Conservation (phyloP, 2,113 vertebrate genomes). For the Bungarus multicinctus region DNA sequence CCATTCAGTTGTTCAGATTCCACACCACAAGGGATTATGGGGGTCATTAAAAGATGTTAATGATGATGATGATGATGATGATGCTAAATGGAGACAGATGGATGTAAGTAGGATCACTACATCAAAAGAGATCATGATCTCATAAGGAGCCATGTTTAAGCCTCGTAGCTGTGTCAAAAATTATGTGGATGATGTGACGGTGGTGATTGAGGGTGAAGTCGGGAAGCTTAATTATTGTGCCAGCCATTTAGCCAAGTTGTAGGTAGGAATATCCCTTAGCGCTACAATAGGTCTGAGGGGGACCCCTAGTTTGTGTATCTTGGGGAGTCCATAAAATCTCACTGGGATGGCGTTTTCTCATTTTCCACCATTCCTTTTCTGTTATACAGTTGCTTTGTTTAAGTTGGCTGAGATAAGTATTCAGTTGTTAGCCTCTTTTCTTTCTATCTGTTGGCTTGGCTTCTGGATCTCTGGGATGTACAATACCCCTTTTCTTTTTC, state of each 20-base stretch:
- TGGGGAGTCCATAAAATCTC: background rate
- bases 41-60: too few relatives aligned
- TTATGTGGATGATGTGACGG: background rate
- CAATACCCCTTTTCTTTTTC: background rate
- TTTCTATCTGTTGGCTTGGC: accelerated
- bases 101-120: background rate
- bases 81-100: background rate
- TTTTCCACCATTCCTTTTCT: background rate
- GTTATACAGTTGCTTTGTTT: background rate
- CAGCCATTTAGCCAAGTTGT: background rate
- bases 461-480: background rate
- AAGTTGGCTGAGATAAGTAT: background rate
- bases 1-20: too few relatives aligned
- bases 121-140: background rate
- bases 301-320: background rate
- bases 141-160: background rate
- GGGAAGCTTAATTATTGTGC: background rate
- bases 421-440: background rate
- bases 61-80: too few relatives aligned
- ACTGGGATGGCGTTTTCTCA: background rate
- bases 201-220: background rate
- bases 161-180: background rate
- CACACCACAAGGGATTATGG: too few relatives aligned
- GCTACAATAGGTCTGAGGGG: background rate
- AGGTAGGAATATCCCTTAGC: background rate